A percentile compares a stretch with the other conserved stretches of the same genome.
Evolutionary conservation across 2,113 vertebrate genomes (phyloP).

Genomic region (Nestor notabilis): DNA sequence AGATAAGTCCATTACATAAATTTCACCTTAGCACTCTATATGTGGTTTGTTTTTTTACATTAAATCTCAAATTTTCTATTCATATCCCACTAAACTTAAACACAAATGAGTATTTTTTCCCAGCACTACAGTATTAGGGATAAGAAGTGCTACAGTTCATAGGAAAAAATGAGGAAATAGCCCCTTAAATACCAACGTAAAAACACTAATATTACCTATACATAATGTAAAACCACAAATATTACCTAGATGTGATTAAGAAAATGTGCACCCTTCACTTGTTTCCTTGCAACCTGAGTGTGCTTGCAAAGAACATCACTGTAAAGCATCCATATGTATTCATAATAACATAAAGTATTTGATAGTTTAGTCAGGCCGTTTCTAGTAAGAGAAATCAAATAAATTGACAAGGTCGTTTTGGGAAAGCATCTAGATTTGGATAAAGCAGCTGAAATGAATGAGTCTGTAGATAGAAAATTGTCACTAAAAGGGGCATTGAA

Average conservation of each 20-base stretch:
- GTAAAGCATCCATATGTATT: background rate
- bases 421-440: fast-evolving
- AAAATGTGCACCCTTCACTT: background rate
- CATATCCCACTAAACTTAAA: background rate
- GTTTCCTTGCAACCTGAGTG: background rate
- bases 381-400: background rate
- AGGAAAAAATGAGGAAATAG: background rate
- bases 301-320: background rate
- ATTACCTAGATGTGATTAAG: background rate
- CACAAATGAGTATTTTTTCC: background rate
- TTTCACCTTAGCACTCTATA: background rate
- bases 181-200: background rate
- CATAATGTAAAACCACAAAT: background rate
- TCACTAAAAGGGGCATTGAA: background rate
- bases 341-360: background rate
- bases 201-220: background rate
- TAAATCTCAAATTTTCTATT: background rate
- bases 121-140: background rate
- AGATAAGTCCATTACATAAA: background rate
- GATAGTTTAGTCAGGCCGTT: background rate
- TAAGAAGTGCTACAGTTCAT: background rate
- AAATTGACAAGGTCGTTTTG: background rate
- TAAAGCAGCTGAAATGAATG: background rate
- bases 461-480: background rate
- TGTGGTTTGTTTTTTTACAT: background rate